Evolutionary conservation across 2,113 vertebrate genomes (phyloP), one percentile per base, ranked within the genome.

Genomic region (Nothoprocta perdicaria): DNA sequence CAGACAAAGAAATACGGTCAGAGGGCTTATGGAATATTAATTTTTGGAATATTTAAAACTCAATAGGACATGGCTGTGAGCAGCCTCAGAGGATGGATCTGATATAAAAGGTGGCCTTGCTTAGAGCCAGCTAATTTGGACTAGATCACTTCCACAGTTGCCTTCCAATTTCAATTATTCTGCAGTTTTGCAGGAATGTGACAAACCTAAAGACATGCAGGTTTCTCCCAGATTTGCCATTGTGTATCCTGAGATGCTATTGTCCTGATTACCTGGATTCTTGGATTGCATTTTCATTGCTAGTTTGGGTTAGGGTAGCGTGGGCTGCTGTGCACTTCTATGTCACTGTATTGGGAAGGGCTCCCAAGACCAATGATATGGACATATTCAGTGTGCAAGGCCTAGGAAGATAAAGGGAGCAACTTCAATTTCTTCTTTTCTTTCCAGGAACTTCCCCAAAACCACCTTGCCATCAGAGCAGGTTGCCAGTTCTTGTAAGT

Each of bases 391-490:
- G 46, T 53, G 31, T 27, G 45, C 4, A 48, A 33, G 46, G 27
- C 13, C 17, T n/a, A 23, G 38, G 27, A 40, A 40, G 48, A 33
- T 33, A 33, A 16, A 78, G 3, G n/a, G 10, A 45, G 62, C 0
- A 0, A 14, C 75, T 82, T 63, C 78, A 58, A 12, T 38, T 38
- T 38, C 35, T 38, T 38, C 62, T 57, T 48, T 71, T 45, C 52
- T 50, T 8, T 26, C 77, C 86, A 58, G 63, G 21, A 29, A 2
- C 33, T 60, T 63, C 60, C 86, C 65, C 77, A 22, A 24, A 29
- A 46, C 12, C 0, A 0, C 53, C 62, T 16, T 63, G 35, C 14
- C 76, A 60, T 24, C 50, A 19, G 21, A 69, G 1, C 3, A 11
- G 31, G 2, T 21, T 19, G 38, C 57, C 77, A 61, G 17, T 62